phyloP scores from a whole-genome alignment of 2,797 vertebrate species.

The Phataginus tricuspis region DNA sequence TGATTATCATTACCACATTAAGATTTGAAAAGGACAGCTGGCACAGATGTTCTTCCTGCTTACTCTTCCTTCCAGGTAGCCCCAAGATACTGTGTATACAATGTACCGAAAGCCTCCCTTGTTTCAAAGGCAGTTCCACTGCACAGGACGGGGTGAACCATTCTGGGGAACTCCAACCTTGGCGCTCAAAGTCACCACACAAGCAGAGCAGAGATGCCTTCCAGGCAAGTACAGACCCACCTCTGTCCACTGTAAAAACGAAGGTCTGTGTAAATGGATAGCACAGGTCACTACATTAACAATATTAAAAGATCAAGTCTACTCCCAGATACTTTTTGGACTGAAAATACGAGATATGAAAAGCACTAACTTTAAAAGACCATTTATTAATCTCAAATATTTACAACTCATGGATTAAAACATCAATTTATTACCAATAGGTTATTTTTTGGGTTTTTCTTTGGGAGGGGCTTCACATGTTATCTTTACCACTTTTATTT shows the following conservation, averaged over 20 bases:
- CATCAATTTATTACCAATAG: not conserved
- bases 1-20: not conserved
- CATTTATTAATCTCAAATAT: slow-evolving; percentile 84
- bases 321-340: not conserved
- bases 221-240: not conserved
- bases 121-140: not conserved
- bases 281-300: not conserved
- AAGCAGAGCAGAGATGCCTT: too few relatives aligned
- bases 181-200: not conserved
- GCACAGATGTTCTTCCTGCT: not conserved
- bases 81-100: not conserved
- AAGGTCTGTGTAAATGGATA: not conserved
- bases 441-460: not conserved
- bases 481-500: not conserved
- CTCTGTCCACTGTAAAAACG: not conserved
- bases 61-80: not conserved
- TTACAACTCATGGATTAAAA: slow-evolving; percentile 63
- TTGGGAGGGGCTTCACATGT: not conserved
- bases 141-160: not conserved
- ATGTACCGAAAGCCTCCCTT: not conserved
- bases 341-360: slow-evolving; percentile 40
- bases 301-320: not conserved
- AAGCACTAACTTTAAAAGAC: slow-evolving; percentile 60
- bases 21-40: not conserved
- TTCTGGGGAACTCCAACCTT: not conserved